Base-by-base conservation (phyloP, 2,797 vertebrate genomes). In the Acanthis flammea region DNA sequence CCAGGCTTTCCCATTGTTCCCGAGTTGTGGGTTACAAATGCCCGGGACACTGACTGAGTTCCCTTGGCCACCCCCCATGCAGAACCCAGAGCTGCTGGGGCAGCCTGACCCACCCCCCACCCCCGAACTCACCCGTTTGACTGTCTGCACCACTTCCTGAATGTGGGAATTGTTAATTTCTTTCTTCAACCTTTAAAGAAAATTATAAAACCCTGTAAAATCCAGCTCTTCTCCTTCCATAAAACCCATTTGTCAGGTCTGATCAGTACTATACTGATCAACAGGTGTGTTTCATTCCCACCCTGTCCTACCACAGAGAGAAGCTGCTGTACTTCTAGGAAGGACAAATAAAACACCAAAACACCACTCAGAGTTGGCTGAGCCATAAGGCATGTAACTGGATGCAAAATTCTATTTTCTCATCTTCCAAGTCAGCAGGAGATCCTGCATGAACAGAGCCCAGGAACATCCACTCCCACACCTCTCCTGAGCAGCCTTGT, bases 401-500 rank as follows among this genome's bases (percentile, higher is more conserved):
- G 22, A 55, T 48, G 55, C n/a, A 70, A 78, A 86, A 33, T 30
- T 31, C 37, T 48, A 12, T 3, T 33, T 70, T 53, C 51, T 39
- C 33, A 61, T 19, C 28, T 39, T 60, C 39, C 12, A 51, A 57
- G 75, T 14, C 51, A 45, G 35, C 35, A 70, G 57, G 39, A 81
- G 50, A 33, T 14, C 5, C 62, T 47, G n/a, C 4, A 10, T 4
- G 4, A 39, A 33, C 19, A 48, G 22, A 77, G 42, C 73, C 54
- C 39, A 9, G 33, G 3, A 35, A 8, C 33, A 6, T 31, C 66
- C 13, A 10, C 16, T n/a, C 48, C 74, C 47, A 14, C 94, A 98
- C 98, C 98, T 98, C 88, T 98, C 98, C 91, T 98, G 98, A n/a
- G 97, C 96, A 80, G 95, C 92, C 97, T 98, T 99, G 82, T 98